These are phyloP conservation scores for Zaprionus kolodkinae DNA, from an alignment of 1,140 invertebrate genomes.

Conservation along the genomic window DNA sequence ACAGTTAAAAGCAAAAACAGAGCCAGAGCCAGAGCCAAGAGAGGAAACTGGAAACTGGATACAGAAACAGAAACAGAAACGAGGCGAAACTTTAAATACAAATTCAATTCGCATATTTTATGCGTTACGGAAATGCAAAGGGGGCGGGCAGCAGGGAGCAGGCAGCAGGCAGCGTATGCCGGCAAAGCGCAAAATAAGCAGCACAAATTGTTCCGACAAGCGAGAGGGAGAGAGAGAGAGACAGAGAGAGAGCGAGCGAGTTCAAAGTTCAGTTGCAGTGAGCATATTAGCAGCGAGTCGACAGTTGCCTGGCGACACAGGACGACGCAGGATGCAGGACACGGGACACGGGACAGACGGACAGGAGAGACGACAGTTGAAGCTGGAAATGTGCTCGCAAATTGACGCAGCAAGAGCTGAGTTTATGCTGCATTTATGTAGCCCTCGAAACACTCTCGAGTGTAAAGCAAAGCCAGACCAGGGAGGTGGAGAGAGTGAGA, in stretches of 20 bases:
- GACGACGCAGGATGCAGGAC: not conserved
- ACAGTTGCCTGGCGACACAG: not conserved
- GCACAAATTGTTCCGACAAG: conserved; percentile 62
- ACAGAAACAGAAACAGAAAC: conserved; percentile 4
- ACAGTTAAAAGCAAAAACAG: conserved; percentile 29
- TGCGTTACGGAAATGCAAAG: conserved; percentile 68
- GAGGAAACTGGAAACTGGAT: conserved; percentile 15
- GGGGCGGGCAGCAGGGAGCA: not conserved
- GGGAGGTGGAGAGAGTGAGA: not conserved
- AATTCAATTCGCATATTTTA: conserved; percentile 83
- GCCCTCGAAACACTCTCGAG: conserved; percentile 60
- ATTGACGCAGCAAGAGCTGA: conserved; percentile 59
- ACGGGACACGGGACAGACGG: too few relatives aligned
- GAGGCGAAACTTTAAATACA: conserved; percentile 74
- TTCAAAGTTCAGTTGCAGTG: conserved; percentile 70
- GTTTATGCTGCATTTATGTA: conserved; percentile 80
- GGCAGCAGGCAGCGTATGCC: conserved; percentile 42
- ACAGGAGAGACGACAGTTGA: not conserved
- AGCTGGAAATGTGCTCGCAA: conserved; percentile 65
- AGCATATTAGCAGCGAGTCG: conserved; percentile 68
- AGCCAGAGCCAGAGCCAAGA: not conserved
- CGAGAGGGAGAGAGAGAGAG: not conserved
- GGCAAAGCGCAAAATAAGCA: conserved; percentile 79
- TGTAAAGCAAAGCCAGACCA: conserved; percentile 33
- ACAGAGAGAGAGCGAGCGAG: conserved; percentile 1